A percentile compares a stretch with the other conserved stretches of the same genome.
phyloP scores from a whole-genome alignment of 30 jellyfish, hydroid and myxozoan genomes.

The Rhopilema esculentum region DNA sequence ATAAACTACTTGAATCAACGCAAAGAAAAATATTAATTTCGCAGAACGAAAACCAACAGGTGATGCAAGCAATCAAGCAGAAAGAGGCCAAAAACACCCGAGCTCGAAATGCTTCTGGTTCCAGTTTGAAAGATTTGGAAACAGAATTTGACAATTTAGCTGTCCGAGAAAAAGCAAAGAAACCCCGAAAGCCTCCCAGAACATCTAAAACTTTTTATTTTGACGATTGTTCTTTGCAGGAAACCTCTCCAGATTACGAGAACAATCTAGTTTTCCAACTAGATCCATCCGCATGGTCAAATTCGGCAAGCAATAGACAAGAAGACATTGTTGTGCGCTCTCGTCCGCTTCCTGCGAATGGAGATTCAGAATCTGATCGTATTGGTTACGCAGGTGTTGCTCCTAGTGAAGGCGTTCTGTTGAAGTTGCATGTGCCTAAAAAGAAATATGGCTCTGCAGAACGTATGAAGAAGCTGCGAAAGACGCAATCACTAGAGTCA shows the following conservation, averaged over 20 bases:
- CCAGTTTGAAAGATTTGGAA: not conserved
- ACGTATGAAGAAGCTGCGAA: conserved; percentile 42
- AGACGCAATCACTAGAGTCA: conserved; percentile 63
- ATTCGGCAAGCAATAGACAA: not conserved
- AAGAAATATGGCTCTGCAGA: conserved; percentile 24
- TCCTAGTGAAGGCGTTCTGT: not conserved
- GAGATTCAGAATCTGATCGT: not conserved
- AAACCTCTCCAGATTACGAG: conserved; percentile 4
- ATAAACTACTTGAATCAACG: not conserved
- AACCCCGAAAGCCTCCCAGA: conserved; percentile 55
- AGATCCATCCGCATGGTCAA: conserved; percentile 59
- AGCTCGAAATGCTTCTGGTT: not conserved
- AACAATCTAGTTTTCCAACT: conserved; percentile 33
- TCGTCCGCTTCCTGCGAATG: not conserved
- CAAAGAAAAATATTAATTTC: not conserved
- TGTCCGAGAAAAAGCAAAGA: not conserved
- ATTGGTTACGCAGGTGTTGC: not conserved
- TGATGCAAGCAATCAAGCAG: not conserved
- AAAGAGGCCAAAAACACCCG: not conserved
- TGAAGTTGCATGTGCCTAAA: not conserved
- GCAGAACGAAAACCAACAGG: not conserved
- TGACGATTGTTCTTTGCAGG: conserved; percentile 3
- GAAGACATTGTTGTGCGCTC: conserved; percentile 5
- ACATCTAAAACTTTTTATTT: not conserved
- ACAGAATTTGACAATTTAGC: not conserved